A percentile compares a stretch with the other conserved stretches of the same genome.
Conservation (phyloP, 2,113 vertebrate genomes). For the Dipodomys ordii region DNA sequence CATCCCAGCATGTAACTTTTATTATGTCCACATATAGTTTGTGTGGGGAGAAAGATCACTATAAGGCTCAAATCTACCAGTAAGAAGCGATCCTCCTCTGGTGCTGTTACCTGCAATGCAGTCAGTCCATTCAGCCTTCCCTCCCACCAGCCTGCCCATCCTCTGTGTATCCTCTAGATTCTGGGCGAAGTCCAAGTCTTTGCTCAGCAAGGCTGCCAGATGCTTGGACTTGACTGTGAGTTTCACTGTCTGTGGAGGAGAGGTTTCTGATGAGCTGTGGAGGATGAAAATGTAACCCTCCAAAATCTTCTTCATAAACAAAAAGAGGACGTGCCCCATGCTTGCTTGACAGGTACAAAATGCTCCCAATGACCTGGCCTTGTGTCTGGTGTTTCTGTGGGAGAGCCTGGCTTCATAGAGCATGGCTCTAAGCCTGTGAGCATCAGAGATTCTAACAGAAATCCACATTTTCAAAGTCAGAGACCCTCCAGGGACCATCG, state of each 20-base stretch:
- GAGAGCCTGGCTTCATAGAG: fast-evolving
- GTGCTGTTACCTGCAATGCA: slow-evolving; percentile 41
- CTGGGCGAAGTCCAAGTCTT: background rate
- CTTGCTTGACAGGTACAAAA: background rate
- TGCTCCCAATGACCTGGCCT: background rate
- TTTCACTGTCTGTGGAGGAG: background rate
- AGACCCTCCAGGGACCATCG: background rate
- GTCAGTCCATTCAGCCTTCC: slow-evolving; percentile 10
- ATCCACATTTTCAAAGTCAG: background rate
- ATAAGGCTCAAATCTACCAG: slow-evolving; percentile 45
- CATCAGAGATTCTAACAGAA: background rate
- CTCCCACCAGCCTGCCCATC: background rate
- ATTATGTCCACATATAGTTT: background rate
- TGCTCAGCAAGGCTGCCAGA: background rate
- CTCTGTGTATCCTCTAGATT: background rate
- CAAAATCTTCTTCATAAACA: background rate
- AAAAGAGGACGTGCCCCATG: too few species aligned
- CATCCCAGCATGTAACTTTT: background rate
- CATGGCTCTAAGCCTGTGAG: background rate
- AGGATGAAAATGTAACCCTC: slow-evolving; percentile 12
- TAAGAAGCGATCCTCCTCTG: background rate
- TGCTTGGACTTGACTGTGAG: slow-evolving; percentile 47
- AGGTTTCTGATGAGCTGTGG: background rate
- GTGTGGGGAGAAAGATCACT: background rate
- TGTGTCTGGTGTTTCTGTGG: fast-evolving